phyloP scores from a whole-genome alignment of 2,888 invertebrate genomes.

The Hypselothyrea guttata region DNA sequence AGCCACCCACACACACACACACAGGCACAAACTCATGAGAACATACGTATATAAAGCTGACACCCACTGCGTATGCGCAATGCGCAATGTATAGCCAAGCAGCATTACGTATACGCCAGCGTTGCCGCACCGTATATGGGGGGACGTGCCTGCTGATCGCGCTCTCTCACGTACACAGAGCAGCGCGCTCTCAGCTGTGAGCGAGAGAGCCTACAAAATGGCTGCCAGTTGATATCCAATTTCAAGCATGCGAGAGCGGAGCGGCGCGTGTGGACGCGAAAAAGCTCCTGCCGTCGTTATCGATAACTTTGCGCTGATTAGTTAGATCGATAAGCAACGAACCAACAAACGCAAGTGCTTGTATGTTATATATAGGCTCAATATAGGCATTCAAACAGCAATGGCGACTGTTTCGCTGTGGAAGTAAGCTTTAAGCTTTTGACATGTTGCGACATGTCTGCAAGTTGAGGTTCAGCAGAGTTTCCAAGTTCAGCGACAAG shows the following conservation, averaged over 20 bases:
- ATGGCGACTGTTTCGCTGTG: too few relatives aligned
- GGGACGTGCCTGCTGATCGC: slow-evolving; percentile 38
- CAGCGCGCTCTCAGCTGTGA: slow-evolving; percentile 3
- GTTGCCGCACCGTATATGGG: slow-evolving; percentile 66
- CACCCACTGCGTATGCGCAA: slow-evolving; percentile 68
- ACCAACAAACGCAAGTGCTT: too few relatives aligned
- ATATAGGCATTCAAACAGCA: too few relatives aligned
- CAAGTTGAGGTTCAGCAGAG: neutral
- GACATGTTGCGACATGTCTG: too few relatives aligned
- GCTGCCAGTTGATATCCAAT: slow-evolving; percentile 42
- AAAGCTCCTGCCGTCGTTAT: slow-evolving; percentile 3
- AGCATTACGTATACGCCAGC: slow-evolving; percentile 66
- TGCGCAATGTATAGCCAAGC: slow-evolving; percentile 34
- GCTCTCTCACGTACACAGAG: slow-evolving; percentile 12
- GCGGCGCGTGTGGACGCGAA: slow-evolving; percentile 4
- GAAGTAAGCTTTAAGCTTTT: too few relatives aligned
- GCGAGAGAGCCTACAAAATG: slow-evolving; percentile 22
- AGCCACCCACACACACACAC: slow-evolving; percentile 4
- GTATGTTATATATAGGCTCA: too few relatives aligned
- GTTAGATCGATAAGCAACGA: too few relatives aligned
- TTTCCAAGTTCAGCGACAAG: slow-evolving; percentile 24
- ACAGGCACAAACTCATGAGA: slow-evolving; percentile 2
- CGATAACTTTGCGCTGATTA: neutral
- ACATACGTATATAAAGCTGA: neutral
- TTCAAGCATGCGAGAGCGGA: slow-evolving; percentile 23